Evolutionary conservation across 2,888 invertebrate genomes (phyloP).

Genomic region (Pyrgus malvae): DNA sequence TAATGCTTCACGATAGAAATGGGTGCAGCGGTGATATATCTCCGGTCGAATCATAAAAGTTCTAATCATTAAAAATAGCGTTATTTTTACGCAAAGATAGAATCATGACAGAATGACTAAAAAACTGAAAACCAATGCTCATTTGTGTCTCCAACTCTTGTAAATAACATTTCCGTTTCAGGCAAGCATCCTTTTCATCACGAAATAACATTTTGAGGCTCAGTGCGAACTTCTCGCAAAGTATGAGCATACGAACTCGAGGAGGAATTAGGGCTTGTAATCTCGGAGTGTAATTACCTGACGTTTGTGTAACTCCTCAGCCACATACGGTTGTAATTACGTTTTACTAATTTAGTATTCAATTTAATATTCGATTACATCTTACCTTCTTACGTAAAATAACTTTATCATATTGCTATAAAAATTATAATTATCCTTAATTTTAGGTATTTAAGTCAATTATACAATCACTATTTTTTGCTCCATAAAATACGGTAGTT

Average conservation of each 20-base stretch:
- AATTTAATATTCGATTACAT: too few relatives aligned
- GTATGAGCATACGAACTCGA: conserved; percentile 11
- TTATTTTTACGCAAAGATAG: too few relatives aligned
- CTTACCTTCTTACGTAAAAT: not conserved
- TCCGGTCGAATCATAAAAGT: too few relatives aligned
- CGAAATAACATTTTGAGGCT: conserved; percentile 12
- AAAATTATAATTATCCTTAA: too few relatives aligned
- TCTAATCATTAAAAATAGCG: too few relatives aligned
- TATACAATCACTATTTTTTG: too few relatives aligned
- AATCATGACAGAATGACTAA: not conserved
- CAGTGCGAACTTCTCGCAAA: conserved; percentile 12
- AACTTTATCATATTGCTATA: too few relatives aligned
- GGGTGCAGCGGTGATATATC: too few relatives aligned
- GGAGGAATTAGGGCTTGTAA: conserved; percentile 18
- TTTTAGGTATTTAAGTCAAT: too few relatives aligned
- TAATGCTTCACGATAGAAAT: too few relatives aligned
- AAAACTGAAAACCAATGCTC: not conserved
- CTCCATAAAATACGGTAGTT: too few relatives aligned
- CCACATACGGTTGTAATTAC: conserved; percentile 6
- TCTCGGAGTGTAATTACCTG: conserved; percentile 25
- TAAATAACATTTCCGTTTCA: conserved; percentile 1
- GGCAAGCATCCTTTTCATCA: not conserved
- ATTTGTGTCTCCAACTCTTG: not conserved
- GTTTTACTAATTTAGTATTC: conserved; percentile 18
- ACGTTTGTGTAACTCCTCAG: conserved; percentile 14